A percentile compares a stretch with the other conserved stretches of the same genome.
These are phyloP conservation scores for Tamias sibiricus DNA, from an alignment of 2,113 vertebrate genomes.

Conservation along the genomic window DNA sequence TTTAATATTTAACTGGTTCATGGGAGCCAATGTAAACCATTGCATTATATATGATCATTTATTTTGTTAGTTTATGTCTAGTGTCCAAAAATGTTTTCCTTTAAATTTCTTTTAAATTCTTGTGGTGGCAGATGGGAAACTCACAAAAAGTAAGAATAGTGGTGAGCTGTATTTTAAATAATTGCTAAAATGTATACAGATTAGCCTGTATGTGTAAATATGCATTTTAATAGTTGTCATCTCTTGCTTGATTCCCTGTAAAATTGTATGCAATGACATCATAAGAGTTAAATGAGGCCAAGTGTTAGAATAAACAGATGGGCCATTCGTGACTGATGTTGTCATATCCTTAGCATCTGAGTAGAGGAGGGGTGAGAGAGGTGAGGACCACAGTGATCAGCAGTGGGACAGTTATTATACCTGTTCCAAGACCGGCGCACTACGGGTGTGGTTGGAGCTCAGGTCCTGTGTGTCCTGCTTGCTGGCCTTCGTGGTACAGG, in stretches of 20 bases:
- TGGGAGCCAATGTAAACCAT: not conserved
- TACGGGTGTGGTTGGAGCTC: not conserved
- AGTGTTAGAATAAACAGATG: not conserved
- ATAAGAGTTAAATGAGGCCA: not conserved
- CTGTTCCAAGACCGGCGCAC: rapidly evolving
- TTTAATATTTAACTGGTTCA: constrained; percentile 37
- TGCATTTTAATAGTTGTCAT: constrained; percentile 22
- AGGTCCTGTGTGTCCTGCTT: rapidly evolving
- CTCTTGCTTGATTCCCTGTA: constrained; percentile 56
- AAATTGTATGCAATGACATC: not conserved
- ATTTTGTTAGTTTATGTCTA: not conserved
- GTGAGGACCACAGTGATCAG: rapidly evolving
- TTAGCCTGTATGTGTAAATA: constrained; percentile 9
- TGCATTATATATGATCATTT: not conserved
- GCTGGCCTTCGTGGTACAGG: not conserved
- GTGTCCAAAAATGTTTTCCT: not conserved
- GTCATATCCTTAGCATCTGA: not conserved
- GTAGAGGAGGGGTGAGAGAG: not conserved
- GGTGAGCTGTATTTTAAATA: constrained; percentile 33
- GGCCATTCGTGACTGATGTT: not conserved
- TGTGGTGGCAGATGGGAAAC: not conserved
- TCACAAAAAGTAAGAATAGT: constrained; percentile 33
- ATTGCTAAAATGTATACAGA: constrained; percentile 51
- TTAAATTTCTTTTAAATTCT: constrained; percentile 29
- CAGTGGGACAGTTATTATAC: rapidly evolving